These are phyloP conservation scores for Xyrauchen texanus DNA, from an alignment of 2,113 vertebrate genomes.

Conservation along the genomic window DNA sequence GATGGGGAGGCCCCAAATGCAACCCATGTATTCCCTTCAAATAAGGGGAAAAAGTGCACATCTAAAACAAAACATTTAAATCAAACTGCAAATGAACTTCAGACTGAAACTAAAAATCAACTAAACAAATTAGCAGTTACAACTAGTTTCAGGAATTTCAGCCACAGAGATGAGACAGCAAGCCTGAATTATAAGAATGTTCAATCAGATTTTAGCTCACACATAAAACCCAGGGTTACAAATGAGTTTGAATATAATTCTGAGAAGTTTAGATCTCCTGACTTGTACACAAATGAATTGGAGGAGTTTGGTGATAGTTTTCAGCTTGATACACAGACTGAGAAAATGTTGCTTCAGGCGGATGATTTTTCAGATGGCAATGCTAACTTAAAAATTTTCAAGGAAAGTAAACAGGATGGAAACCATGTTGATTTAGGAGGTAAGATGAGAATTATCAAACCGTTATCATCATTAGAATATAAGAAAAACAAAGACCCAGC, in stretches of 20 bases:
- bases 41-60: conserved; percentile 22
- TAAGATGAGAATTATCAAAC: background rate
- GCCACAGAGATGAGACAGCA: background rate
- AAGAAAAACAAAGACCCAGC: background rate
- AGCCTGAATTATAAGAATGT: background rate
- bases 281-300: conserved; percentile 64
- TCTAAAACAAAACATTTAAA: conserved; percentile 39
- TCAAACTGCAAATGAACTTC: background rate
- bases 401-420: background rate
- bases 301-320: conserved; percentile 89
- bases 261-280: conserved; percentile 68
- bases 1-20: background rate
- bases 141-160: background rate
- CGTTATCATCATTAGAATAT: background rate
- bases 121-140: background rate
- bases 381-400: too few species aligned
- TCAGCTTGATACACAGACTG: conserved; percentile 89
- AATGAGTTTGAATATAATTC: conserved; percentile 2
- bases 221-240: conserved; percentile 1
- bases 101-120: conserved; percentile 15
- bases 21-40: background rate
- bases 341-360: conserved; percentile 83
- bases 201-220: background rate
- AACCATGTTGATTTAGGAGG: background rate
- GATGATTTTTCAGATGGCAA: conserved; percentile 23